Base-by-base conservation (phyloP, 2,888 invertebrate genomes). In the Phymatocera aterrima region DNA sequence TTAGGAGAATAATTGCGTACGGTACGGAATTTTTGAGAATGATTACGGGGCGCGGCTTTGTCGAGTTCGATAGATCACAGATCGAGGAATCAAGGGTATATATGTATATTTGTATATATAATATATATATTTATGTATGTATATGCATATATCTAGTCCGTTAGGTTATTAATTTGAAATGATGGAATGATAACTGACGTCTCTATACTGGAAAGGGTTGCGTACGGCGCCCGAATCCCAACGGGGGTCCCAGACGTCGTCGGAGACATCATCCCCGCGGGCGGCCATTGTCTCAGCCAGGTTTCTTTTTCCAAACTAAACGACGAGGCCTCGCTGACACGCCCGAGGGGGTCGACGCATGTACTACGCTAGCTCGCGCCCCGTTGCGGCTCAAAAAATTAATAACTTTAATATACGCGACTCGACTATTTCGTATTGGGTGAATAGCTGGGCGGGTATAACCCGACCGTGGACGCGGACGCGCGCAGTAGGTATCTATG, bases 281-380 rank as follows among this genome's bases (percentile, higher is more conserved):
- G 89, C 87, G 89, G 86, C 87, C 89, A 89, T 89, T 89, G 89
- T 89, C 88, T 89, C 88, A 88, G 86, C 83, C 85, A 84, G 83
- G 82, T 79, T 75, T 57, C 80, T 65, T 43, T n/a, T n/a, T 57
- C 61, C 46, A 75, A 75, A 75, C 75, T 75, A 65, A 78, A 81
- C 51, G 54, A 51, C 77, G 64, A 82, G 81, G 79, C 82, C 82
- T 82, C 77, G 82, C 85, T 86, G 85, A 86, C 85, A 86, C 86
- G 83, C 86, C 83, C 85, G 85, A 83, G 87, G 88, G 87, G 87
- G 87, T 85, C 87, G 82, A 83, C 54, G 28, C 72, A 57, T 57
- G 12, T 64, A 34, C 31, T 31, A 60, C 75, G 75, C 51, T n/a
- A n/a, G n/a, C 18, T 37, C 78, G 79, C 79, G 78, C 83, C 87